These are phyloP conservation scores for Liopterus haemorrhoidalis DNA, from an alignment of 2,888 invertebrate genomes.

Conservation along the genomic window DNA sequence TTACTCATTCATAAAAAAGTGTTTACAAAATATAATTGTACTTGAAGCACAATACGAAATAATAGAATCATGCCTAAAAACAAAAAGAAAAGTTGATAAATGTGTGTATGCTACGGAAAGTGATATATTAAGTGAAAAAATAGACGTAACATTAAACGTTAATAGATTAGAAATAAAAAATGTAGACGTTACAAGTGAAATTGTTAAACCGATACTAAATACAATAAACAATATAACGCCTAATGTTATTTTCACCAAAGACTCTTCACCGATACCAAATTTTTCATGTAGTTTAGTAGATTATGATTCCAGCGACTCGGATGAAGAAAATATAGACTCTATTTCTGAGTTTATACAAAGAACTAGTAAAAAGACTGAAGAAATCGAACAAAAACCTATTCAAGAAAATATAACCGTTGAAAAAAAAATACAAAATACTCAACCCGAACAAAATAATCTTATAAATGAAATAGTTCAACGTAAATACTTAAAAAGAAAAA, in stretches of 20 bases:
- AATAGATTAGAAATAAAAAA: no score
- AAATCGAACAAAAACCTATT: constrained; percentile 35
- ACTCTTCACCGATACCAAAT: constrained; percentile 5
- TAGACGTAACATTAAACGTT: no score
- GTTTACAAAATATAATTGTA: constrained; percentile 42
- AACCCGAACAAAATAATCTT: constrained; percentile 36
- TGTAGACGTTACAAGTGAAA: no score
- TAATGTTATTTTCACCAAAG: no score
- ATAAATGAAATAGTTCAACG: constrained; percentile 41
- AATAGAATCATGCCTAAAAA: constrained; percentile 42
- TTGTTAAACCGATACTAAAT: no score
- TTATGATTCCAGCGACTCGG: constrained; percentile 35
- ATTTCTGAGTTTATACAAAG: no score
- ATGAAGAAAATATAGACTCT: no score
- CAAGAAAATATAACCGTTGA: constrained; percentile 27
- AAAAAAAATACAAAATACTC: not conserved
- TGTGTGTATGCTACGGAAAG: no score
- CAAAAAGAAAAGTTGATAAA: constrained; percentile 40
- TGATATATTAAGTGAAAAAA: no score
- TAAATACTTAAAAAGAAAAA: constrained; percentile 39
- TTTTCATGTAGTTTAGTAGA: constrained; percentile 15
- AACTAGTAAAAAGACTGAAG: no score
- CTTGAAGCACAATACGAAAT: constrained; percentile 43
- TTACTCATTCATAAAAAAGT: constrained; percentile 42
- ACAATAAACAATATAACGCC: no score